Conservation (phyloP, 2,797 vertebrate genomes). For the Chaetophractus vellerosus region DNA sequence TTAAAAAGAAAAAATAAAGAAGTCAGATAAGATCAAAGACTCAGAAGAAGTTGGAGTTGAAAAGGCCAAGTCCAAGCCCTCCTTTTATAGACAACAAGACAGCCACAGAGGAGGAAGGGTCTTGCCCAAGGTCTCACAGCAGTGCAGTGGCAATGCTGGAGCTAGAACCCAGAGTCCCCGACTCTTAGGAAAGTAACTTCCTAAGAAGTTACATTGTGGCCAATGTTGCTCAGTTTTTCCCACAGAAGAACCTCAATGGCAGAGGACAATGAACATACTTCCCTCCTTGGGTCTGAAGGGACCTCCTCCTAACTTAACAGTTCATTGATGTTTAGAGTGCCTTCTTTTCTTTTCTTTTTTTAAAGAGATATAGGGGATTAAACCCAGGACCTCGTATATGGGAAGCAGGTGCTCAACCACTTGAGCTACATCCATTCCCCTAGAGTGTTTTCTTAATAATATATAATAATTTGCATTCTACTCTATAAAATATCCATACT, state of each 20-base stretch:
- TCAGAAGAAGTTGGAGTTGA: not conserved
- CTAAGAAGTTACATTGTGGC: no score
- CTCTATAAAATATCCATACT: not conserved
- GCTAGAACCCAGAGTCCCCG: not conserved
- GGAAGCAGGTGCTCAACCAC: no score
- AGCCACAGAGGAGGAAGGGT: not conserved
- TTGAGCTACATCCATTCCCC: no score
- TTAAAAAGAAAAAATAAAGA: conserved; percentile 31
- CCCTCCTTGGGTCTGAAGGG: not conserved
- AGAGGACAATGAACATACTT: not conserved
- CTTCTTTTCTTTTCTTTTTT: not conserved
- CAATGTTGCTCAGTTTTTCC: not conserved
- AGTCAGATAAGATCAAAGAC: not conserved
- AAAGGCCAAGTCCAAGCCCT: not conserved
- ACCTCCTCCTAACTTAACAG: not conserved
- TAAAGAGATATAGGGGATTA: no score
- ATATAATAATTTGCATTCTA: not conserved
- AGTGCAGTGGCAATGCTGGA: not conserved
- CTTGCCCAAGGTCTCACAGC: not conserved
- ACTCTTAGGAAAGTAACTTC: not conserved
- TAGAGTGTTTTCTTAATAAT: not conserved
- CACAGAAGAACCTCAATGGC: not conserved
- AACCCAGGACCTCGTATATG: no score
- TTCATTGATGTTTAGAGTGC: not conserved
- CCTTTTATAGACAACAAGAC: not conserved